A percentile compares a stretch with the other conserved stretches of the same genome.
Conservation (phyloP, 1,140 invertebrate species). For the Drosophila parabipectinata region DNA sequence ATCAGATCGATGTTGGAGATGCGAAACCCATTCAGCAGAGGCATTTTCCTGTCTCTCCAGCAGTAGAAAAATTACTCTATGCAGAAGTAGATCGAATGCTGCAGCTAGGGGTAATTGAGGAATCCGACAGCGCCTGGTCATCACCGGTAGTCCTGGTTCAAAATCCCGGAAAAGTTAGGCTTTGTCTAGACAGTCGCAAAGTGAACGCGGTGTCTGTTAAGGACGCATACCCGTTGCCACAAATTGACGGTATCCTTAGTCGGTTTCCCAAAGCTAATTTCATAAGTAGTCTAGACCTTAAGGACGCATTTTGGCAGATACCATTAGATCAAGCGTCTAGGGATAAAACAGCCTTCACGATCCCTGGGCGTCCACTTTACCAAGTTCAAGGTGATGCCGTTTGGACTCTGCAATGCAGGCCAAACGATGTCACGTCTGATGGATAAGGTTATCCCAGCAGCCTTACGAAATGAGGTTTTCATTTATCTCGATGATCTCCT, state of each 20-base stretch:
- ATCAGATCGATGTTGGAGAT: background rate
- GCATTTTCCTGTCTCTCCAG: no score
- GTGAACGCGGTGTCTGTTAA: background rate
- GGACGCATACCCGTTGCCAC: background rate
- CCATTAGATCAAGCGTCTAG: no score
- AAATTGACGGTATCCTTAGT: background rate
- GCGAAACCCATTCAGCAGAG: background rate
- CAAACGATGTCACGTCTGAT: constrained; percentile 5
- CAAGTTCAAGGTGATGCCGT: no score
- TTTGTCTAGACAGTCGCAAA: background rate
- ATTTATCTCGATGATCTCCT: constrained; percentile 6
- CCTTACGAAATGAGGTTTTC: background rate
- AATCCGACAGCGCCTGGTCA: no score
- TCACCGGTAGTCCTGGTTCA: no score
- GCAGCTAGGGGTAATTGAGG: no score
- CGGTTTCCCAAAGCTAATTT: background rate
- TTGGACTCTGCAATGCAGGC: constrained; percentile 1
- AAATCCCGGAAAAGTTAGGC: no score
- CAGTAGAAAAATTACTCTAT: no score
- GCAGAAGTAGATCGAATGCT: no score
- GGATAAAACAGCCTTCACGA: no score
- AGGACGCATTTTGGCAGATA: background rate
- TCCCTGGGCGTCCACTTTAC: no score
- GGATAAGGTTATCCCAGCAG: constrained; percentile 9
- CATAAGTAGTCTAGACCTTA: background rate